Conservation (phyloP, 2,113 vertebrate species). For the Leucopsar rothschildi region DNA sequence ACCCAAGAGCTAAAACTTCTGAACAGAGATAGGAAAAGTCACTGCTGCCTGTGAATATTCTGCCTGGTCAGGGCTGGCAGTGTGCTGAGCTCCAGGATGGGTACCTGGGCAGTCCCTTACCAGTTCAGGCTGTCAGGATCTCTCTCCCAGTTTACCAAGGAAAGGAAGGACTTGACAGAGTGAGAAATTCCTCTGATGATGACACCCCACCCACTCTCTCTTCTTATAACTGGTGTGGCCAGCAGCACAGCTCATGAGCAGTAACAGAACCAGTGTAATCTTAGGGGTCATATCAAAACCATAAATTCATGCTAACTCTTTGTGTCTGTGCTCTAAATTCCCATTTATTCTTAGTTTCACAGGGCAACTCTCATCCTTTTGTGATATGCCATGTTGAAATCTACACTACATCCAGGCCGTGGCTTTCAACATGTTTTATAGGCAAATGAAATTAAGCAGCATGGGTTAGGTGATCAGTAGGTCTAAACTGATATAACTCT, state of each 20-base stretch:
- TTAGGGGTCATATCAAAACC: not conserved
- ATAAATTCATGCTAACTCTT: not conserved
- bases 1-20: not conserved
- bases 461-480: not conserved
- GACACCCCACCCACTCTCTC: not conserved
- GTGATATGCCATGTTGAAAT: not conserved
- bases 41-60: not conserved
- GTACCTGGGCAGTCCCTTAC: too few species aligned
- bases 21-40: not conserved
- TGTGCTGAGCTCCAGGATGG: not conserved
- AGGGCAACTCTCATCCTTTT: not conserved
- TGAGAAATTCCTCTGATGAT: not conserved
- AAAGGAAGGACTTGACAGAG: not conserved
- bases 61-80: not conserved
- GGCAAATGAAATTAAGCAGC: not conserved
- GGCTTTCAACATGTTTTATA: not conserved
- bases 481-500: not conserved
- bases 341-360: not conserved
- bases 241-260: not conserved
- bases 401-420: too few species aligned
- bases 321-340: not conserved
- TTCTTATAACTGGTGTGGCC: not conserved
- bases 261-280: fast-evolving
- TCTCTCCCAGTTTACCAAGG: not conserved
- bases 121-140: not conserved